Base-by-base conservation (phyloP, 2,797 vertebrate species). In the Gymnocypris eckloni region DNA sequence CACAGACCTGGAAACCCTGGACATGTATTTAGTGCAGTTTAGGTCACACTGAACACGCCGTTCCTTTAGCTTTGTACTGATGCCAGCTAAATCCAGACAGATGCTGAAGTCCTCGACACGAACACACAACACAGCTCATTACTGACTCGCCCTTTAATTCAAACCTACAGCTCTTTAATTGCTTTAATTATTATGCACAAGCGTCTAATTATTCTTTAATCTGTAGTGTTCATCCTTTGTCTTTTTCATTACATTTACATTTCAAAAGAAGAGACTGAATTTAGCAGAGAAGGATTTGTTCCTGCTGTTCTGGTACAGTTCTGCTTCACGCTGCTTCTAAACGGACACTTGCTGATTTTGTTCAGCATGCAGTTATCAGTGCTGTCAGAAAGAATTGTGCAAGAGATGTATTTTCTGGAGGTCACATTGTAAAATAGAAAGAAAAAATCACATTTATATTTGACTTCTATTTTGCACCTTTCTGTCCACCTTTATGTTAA, bases 1-100 rank as follows among this genome's bases (percentile, higher is more conserved):
- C 79, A 39, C 79, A 70, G 45, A 39, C 79, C 28, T 50, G 41
- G 18, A 79, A 79, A 64, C 37, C 61, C 45, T 81, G 56, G 45
- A 82, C 33, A 50, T 84, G 69, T 76, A 66, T 67, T 72, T 84
- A 48, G 56, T 81, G 82, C 66, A 64, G 72, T 81, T 84, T 59
- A 84, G 79, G 79, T 80, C 79, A 76, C 77, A 33, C 43, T 20
- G 81, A 73, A 73, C 37, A 39, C 18, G 79, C 52, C 56, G 82
- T 71, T 81, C 77, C 50, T 83, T 87, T 43, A 78, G 78, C 64
- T 79, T 41, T 64, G 54, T n/a, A n/a, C 66, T 77, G 83, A 88
- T 88, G 54, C 66, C 84, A 86, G 90, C 92, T 94, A 94, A 93
- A 87, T 89, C 91, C 83, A 86, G 71, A 90, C 90, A 90, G 93